These are phyloP conservation scores for Erythrolamprus reginae DNA, from an alignment of 2,113 vertebrate genomes.

Conservation along the genomic window DNA sequence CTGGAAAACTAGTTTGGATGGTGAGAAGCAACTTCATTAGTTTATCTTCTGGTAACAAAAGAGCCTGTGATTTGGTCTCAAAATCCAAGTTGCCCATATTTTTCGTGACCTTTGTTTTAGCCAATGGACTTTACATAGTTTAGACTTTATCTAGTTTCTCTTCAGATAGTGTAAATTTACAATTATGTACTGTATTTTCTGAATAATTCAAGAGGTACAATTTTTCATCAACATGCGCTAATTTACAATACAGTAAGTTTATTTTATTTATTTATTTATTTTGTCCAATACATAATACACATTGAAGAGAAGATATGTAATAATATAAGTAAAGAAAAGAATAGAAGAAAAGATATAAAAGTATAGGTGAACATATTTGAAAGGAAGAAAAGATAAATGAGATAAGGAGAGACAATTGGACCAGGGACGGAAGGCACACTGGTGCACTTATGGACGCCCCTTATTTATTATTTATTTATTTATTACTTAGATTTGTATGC, in stretches of 20 bases:
- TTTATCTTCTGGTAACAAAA: neutral
- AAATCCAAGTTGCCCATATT: neutral
- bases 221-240: neutral
- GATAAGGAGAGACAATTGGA: too few species aligned
- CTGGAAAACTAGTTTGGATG: neutral
- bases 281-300: too few species aligned
- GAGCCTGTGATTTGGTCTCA: neutral
- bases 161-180: neutral
- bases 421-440: too few species aligned
- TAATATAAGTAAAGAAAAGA: too few species aligned
- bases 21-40: neutral
- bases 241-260: neutral
- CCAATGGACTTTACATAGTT: neutral
- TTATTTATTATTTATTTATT: too few species aligned
- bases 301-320: too few species aligned
- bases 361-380: too few species aligned
- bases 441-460: too few species aligned
- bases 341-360: too few species aligned
- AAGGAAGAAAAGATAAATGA: too few species aligned
- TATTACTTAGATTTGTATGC: too few species aligned
- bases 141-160: neutral
- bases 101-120: neutral
- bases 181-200: neutral
- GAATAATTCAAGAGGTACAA: neutral
- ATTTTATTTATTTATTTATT: too few species aligned